phyloP scores from a whole-genome alignment of 2,113 vertebrate genomes.

The Spilogale gracilis region DNA sequence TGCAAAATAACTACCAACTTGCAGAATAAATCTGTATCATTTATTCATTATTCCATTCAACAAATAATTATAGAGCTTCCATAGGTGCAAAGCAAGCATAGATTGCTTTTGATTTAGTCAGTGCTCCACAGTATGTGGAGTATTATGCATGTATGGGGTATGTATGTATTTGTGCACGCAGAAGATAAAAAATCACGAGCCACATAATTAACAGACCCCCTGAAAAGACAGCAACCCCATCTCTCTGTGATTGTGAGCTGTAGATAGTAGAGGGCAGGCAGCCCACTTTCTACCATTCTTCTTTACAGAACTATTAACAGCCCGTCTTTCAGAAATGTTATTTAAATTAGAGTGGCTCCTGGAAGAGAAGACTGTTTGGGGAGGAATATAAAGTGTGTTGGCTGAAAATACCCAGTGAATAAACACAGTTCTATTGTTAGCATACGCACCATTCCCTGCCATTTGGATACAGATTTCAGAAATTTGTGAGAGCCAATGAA shows the following conservation, averaged over 20 bases:
- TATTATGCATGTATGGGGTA: no score
- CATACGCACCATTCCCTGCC: background rate
- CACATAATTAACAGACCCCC: background rate
- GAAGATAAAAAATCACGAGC: background rate
- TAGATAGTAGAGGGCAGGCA: background rate
- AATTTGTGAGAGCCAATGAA: background rate
- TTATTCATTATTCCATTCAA: slow-evolving; percentile 31
- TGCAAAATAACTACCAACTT: slow-evolving; percentile 11
- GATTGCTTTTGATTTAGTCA: slow-evolving; percentile 17
- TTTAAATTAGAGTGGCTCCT: background rate
- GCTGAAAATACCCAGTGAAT: background rate
- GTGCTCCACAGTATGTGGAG: background rate
- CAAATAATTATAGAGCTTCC: background rate
- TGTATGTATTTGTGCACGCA: background rate
- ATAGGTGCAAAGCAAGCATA: background rate
- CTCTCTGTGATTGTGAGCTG: background rate
- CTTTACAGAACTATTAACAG: background rate
- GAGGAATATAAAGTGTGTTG: background rate
- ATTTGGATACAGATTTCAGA: slow-evolving; percentile 13
- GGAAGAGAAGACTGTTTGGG: background rate
- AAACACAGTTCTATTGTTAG: background rate
- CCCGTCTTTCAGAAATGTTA: background rate
- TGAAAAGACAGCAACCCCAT: background rate
- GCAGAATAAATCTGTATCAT: background rate
- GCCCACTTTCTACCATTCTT: background rate